phyloP scores from a whole-genome alignment of 2,888 invertebrate genomes.

The Acleris emargana region DNA sequence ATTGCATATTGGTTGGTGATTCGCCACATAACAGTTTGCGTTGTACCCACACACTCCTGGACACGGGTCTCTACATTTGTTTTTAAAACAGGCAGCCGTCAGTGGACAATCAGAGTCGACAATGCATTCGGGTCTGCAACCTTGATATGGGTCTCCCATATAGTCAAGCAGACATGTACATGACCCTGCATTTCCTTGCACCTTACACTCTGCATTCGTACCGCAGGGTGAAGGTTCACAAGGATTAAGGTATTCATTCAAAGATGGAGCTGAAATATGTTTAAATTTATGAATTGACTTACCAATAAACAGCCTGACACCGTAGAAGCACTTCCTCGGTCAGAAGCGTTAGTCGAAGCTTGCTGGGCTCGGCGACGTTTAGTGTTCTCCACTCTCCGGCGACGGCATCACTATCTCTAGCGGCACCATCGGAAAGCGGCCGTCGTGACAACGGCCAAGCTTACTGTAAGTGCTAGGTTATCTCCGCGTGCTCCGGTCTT shows the following conservation, averaged over 20 bases:
- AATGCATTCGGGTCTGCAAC: conserved; percentile 87
- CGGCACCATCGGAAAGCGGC: conserved; percentile 78
- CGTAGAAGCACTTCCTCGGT: conserved; percentile 79
- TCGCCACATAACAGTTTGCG: conserved; percentile 86
- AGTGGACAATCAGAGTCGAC: conserved; percentile 87
- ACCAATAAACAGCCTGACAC: conserved; percentile 68
- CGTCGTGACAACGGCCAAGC: conserved; percentile 77
- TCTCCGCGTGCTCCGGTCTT: conserved; percentile 81
- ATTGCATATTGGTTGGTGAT: conserved; percentile 86
- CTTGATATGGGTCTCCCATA: conserved; percentile 90
- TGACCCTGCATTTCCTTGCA: conserved; percentile 88
- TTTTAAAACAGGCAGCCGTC: conserved; percentile 85
- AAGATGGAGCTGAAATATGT: conserved; percentile 75
- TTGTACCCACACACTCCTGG: conserved; percentile 88
- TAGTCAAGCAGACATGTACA: conserved; percentile 88
- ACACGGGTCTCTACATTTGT: conserved; percentile 88
- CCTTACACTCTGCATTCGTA: conserved; percentile 88
- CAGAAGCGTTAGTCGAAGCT: conserved; percentile 84
- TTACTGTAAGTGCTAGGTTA: conserved; percentile 84
- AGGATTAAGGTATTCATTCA: conserved; percentile 79
- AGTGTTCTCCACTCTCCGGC: conserved; percentile 73
- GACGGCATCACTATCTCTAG: conserved; percentile 73
- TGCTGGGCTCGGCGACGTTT: conserved; percentile 77
- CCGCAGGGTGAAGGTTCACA: conserved; percentile 88
- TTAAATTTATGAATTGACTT: conserved; percentile 68